These are phyloP conservation scores for Nannoperca australis DNA, from an alignment of 2,797 vertebrate genomes.

Conservation along the genomic window DNA sequence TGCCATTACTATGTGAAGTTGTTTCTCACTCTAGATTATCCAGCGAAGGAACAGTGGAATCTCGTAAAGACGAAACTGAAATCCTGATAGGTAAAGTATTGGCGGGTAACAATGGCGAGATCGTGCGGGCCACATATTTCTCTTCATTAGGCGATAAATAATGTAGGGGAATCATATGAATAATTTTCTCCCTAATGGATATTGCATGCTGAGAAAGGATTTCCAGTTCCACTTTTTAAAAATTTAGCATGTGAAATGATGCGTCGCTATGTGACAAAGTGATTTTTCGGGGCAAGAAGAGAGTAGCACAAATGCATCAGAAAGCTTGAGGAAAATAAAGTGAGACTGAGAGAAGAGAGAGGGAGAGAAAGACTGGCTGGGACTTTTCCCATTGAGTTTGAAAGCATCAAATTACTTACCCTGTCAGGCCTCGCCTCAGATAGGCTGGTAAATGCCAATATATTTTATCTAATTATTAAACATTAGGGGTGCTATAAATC, in stretches of 20 bases:
- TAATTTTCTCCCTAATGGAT: slow-evolving; percentile 88
- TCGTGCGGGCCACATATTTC: slow-evolving; percentile 77
- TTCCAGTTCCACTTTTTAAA: slow-evolving; percentile 87
- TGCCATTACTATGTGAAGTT: slow-evolving; percentile 73
- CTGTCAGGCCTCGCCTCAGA: slow-evolving; percentile 38
- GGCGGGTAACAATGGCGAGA: slow-evolving; percentile 76
- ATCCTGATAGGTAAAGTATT: slow-evolving; percentile 59
- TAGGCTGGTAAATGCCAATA: slow-evolving; percentile 43
- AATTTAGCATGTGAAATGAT: slow-evolving; percentile 89
- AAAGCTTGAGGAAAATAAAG: slow-evolving; percentile 53
- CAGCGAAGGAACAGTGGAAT: slow-evolving; percentile 35
- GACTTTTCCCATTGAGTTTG: slow-evolving; percentile 36
- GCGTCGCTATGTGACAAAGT: slow-evolving; percentile 88
- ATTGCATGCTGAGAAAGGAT: slow-evolving; percentile 88
- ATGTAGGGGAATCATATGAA: slow-evolving; percentile 87
- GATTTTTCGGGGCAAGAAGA: slow-evolving; percentile 83
- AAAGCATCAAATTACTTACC: slow-evolving; percentile 48
- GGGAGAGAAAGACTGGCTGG: slow-evolving; percentile 7
- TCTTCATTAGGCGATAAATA: slow-evolving; percentile 87
- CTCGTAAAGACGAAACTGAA: slow-evolving; percentile 52
- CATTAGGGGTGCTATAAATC: slow-evolving; percentile 31
- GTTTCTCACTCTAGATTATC: slow-evolving; percentile 67
- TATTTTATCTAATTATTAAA: slow-evolving; percentile 50
- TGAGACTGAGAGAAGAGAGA: slow-evolving; percentile 32
- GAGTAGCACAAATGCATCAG: slow-evolving; percentile 79